Evolutionary conservation across 2,888 invertebrate species (phyloP), one percentile per base, ranked within the genome.

Genomic region (Prenolepis imparis): DNA sequence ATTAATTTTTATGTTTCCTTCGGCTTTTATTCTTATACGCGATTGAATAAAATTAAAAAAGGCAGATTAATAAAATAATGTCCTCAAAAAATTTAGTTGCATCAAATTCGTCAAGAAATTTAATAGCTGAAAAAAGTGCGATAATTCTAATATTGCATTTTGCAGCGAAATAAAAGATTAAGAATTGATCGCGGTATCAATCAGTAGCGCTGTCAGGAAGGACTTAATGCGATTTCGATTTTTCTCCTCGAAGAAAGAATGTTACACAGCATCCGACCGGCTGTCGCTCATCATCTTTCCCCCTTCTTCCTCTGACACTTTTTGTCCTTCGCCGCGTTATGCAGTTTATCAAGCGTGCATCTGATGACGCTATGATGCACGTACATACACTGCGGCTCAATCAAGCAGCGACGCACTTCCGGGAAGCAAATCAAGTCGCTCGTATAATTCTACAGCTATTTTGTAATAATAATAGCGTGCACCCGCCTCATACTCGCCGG

Each of bases 371-470:
- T 73, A 63, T 64, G 83, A 80, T 82, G 84, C 84, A 82, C 81
- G 86, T 57, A 59, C 48, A 44, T 57, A 59, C 48, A 44, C 55
- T 68, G 83, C 84, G 78, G 84, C 86, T 86, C 89, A 86, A 89
- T 89, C 89, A 87, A 86, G 82, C 70, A 72, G 84, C 77, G 55
- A 82, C 84, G 74, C 83, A 89, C 89, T 89, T 89, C 84, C 89
- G 86, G 89, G 88, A 89, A 89, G 89, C 88, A 89, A 89, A 89
- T 89, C 89, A 89, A 89, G 88, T 87, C 84, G 87, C 89, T 87
- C 88, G 86, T 86, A n/a, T n/a, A 85, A 89, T 89, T 89, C 83
- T 84, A 81, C 75, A 70, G 52, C 28, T 67, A 86, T 89, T 89
- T 87, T 88, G 83, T 84, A 84, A 85, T 82, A 87, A 86, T 89